phyloP scores from a whole-genome alignment of 2,888 invertebrate genomes.

The Ormyrus thymus region DNA sequence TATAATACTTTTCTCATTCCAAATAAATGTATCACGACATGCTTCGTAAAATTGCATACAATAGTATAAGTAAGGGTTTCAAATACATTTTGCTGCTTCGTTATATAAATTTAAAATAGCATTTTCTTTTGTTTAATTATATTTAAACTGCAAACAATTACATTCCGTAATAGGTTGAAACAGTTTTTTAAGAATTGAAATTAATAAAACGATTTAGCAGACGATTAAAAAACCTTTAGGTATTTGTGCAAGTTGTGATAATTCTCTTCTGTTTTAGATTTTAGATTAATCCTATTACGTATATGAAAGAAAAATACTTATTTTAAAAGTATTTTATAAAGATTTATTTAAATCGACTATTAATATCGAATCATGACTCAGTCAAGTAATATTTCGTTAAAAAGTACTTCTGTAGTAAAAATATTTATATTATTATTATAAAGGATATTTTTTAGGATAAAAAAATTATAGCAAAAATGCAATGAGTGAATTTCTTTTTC shows the following conservation, averaged over 20 bases:
- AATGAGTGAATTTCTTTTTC: background rate
- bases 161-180: conserved; percentile 37
- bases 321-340: conserved; percentile 3
- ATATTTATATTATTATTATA: conserved; percentile 5
- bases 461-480: background rate
- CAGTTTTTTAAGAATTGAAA: conserved; percentile 3
- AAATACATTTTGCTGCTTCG: conserved; percentile 10
- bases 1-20: conserved; percentile 28
- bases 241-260: conserved; percentile 42
- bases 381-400: background rate
- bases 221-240: conserved; percentile 2
- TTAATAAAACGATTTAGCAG: conserved; percentile 18
- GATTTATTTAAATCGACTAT: conserved; percentile 3
- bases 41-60: background rate
- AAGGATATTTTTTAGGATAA: background rate
- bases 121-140: conserved; percentile 13
- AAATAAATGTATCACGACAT: background rate
- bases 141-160: conserved; percentile 2
- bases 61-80: background rate
- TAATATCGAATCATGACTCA: background rate
- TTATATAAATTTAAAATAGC: conserved; percentile 3
- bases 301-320: background rate
- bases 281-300: conserved; percentile 6
- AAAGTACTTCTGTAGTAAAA: background rate
- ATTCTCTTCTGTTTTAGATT: conserved; percentile 22